A percentile compares a stretch with the other conserved stretches of the same genome.
phyloP scores from a whole-genome alignment of 2,888 invertebrate species.

The Agrilus biguttatus region DNA sequence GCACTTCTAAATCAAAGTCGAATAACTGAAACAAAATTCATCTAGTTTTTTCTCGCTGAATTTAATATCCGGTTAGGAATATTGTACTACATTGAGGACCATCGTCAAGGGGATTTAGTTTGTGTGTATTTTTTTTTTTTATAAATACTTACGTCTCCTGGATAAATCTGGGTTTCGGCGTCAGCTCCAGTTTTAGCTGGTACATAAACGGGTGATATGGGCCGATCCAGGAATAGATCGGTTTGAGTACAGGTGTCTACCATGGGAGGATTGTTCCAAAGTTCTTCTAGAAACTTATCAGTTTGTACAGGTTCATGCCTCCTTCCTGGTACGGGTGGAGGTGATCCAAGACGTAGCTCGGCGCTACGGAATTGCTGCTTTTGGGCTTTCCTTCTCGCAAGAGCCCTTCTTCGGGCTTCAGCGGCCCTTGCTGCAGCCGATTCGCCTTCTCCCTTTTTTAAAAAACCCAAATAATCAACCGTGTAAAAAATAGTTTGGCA shows the following conservation, averaged over 20 bases:
- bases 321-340: conserved; percentile 69
- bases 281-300: conserved; percentile 76
- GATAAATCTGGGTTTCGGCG: conserved; percentile 65
- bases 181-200: conserved; percentile 72
- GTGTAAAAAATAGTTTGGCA: too few relatives aligned
- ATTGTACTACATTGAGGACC: not conserved
- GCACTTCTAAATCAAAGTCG: conserved; percentile 84
- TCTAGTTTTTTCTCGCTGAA: not conserved
- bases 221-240: conserved; percentile 72
- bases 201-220: conserved; percentile 63
- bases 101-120: not conserved
- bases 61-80: too few relatives aligned
- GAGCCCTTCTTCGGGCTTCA: conserved; percentile 55
- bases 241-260: conserved; percentile 65
- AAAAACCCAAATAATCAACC: not conserved
- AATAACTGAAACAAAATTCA: conserved; percentile 46
- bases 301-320: conserved; percentile 82
- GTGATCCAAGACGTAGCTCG: conserved; percentile 45
- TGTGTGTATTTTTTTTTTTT: too few relatives aligned
- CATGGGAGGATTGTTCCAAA: conserved; percentile 61
- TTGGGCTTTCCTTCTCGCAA: conserved; percentile 56
- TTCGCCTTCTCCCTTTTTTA: conserved; percentile 34
- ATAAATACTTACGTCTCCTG: conserved; percentile 61
- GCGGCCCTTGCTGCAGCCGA: conserved; percentile 40
- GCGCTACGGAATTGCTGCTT: conserved; percentile 37